A percentile compares a stretch with the other conserved stretches of the same genome.
phyloP scores from a whole-genome alignment of 2,888 invertebrate genomes.

The Nyleta sp. region DNA sequence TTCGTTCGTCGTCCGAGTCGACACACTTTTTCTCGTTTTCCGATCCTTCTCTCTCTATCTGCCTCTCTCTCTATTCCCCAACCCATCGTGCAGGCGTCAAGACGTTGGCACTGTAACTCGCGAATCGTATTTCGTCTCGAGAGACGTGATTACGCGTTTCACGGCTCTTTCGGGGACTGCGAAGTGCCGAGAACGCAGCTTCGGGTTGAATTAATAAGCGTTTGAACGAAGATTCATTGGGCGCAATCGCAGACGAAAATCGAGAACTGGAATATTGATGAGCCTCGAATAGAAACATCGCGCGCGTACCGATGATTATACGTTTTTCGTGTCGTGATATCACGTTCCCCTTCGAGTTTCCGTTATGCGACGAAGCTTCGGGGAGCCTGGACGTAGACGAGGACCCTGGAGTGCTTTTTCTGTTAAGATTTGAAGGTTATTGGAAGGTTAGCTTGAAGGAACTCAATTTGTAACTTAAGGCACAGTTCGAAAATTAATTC shows the following conservation, averaged over 20 bases:
- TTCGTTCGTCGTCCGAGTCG: too few species aligned
- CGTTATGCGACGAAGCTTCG: conserved; percentile 16
- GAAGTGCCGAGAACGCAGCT: conserved; percentile 45
- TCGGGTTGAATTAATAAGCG: conserved; percentile 60
- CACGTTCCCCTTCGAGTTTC: conserved; percentile 11
- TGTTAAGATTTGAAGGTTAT: not conserved
- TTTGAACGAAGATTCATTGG: conserved; percentile 55
- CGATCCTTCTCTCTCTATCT: too few species aligned
- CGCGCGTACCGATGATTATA: conserved; percentile 29
- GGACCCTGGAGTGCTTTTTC: not conserved
- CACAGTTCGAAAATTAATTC: too few species aligned
- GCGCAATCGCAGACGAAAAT: conserved; percentile 49
- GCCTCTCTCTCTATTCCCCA: conserved; percentile 5
- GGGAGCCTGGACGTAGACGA: not conserved
- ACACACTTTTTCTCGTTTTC: too few species aligned
- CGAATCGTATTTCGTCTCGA: conserved; percentile 62
- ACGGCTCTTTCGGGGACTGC: conserved; percentile 58
- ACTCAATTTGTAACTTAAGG: too few species aligned
- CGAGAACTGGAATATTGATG: conserved; percentile 58
- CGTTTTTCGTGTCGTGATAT: conserved; percentile 27
- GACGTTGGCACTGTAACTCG: conserved; percentile 47
- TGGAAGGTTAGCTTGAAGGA: too few species aligned
- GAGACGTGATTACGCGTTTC: conserved; percentile 64
- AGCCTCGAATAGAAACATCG: conserved; percentile 38
- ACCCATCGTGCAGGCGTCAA: conserved; percentile 9